Percentiles rank a stretch among this genome's conserved stretches.
Conservation (phyloP, 2,113 vertebrate species). For the Pollachius pollachius region DNA sequence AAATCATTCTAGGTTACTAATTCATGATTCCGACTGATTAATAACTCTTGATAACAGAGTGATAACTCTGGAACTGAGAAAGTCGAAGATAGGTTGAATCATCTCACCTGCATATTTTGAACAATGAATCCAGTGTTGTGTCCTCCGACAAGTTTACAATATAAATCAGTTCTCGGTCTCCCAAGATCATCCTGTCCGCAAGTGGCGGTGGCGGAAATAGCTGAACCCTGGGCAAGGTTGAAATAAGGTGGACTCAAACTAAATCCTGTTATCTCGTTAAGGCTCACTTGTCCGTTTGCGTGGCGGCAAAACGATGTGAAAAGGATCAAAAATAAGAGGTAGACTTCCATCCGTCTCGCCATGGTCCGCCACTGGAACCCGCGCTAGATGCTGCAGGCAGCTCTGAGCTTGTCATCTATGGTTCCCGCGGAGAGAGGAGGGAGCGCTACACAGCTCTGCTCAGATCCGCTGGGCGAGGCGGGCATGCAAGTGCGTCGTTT, state of each 20-base stretch:
- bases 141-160: constrained; percentile 90
- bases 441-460: too few species aligned
- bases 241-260: constrained; percentile 87
- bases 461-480: too few species aligned
- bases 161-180: constrained; percentile 76
- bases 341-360: constrained; percentile 58
- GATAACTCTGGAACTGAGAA: background rate
- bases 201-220: constrained; percentile 83
- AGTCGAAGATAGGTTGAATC: background rate
- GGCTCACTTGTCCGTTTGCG: constrained; percentile 42
- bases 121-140: constrained; percentile 69
- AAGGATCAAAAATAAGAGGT: constrained; percentile 32
- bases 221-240: constrained; percentile 80
- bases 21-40: background rate
- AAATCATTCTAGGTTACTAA: background rate
- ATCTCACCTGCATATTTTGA: constrained; percentile 83
- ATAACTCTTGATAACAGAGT: background rate
- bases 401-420: constrained; percentile 53
- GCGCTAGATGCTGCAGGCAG: constrained; percentile 49
- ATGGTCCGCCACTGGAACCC: constrained; percentile 56
- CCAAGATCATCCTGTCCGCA: constrained; percentile 81
- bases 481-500: too few species aligned
- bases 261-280: constrained; percentile 54
- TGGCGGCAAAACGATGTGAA: constrained; percentile 30
- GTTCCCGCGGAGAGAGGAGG: constrained; percentile 34